Conservation (phyloP, 2,113 vertebrate genomes). For the Rhynchomys soricoides region DNA sequence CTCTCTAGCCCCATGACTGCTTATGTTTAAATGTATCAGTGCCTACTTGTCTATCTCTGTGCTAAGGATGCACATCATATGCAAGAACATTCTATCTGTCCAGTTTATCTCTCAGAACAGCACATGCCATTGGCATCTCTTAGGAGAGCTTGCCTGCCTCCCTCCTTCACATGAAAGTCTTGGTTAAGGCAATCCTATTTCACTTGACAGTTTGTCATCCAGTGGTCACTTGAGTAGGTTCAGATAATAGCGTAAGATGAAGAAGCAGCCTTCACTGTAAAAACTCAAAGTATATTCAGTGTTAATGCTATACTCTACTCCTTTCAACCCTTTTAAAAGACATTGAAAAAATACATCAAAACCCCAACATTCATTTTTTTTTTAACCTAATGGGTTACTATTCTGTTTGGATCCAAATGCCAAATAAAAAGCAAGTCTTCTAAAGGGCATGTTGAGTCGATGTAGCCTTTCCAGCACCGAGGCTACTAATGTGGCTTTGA, state of each 20-base stretch:
- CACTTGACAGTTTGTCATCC: conserved; percentile 61
- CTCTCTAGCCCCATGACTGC: not conserved
- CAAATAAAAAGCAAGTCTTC: not conserved
- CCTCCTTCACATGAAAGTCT: not conserved
- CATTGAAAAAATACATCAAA: not conserved
- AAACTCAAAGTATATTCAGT: conserved; percentile 53
- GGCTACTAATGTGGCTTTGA: not conserved
- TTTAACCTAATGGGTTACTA: conserved; percentile 44
- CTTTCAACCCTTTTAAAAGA: conserved; percentile 24
- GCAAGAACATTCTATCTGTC: not conserved
- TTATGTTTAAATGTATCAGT: conserved; percentile 14
- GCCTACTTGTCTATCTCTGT: not conserved
- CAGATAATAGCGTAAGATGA: not conserved
- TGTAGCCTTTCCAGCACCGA: not conserved
- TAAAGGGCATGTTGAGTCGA: not conserved
- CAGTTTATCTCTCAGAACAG: conserved; percentile 20
- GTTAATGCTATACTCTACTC: not conserved
- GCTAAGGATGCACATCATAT: conserved; percentile 7
- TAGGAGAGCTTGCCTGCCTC: not conserved
- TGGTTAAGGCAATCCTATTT: conserved; percentile 4
- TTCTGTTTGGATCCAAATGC: conserved; percentile 27
- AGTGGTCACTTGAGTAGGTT: conserved; percentile 64
- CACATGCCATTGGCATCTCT: not conserved
- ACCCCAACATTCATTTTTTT: conserved; percentile 32
- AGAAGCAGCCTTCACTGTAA: conserved; percentile 65